Conservation (phyloP, 2,113 vertebrate genomes). For the Platycercus adscitus region DNA sequence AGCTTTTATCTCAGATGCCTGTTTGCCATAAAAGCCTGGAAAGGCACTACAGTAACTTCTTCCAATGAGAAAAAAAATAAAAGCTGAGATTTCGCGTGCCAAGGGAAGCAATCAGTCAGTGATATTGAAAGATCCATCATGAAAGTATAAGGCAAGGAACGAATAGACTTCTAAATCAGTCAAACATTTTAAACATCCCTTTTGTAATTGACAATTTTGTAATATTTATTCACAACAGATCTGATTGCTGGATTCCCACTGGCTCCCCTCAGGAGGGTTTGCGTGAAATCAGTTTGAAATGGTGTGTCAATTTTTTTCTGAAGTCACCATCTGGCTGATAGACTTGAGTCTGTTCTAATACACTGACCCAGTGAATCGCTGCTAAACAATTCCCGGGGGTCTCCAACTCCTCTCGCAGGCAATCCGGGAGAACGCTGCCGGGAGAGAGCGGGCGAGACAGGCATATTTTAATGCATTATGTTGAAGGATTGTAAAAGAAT, state of each 20-base stretch:
- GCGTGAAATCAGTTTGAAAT: conserved; percentile 99
- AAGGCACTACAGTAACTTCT: not conserved
- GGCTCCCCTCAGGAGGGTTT: conserved; percentile 88
- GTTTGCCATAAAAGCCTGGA: conserved; percentile 11
- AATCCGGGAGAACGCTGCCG: conserved; percentile 51
- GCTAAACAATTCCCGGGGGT: conserved; percentile 88
- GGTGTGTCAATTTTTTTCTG: conserved; percentile 95
- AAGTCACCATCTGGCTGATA: conserved; percentile 97
- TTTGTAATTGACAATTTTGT: conserved; percentile 99
- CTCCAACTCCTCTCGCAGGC: conserved; percentile 45
- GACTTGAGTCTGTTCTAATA: conserved; percentile 87
- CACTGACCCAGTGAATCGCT: conserved; percentile 83
- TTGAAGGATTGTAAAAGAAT: conserved; percentile 65
- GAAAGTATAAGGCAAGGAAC: conserved; percentile 35
- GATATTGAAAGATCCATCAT: conserved; percentile 49
- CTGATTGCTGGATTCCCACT: conserved; percentile 85
- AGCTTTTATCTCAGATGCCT: conserved; percentile 43
- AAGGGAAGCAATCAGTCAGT: conserved; percentile 34
- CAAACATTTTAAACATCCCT: conserved; percentile 92
- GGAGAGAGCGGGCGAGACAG: not conserved
- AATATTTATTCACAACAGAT: conserved; percentile 98
- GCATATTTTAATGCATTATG: conserved; percentile 38
- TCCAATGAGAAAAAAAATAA: not conserved
- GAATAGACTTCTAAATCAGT: conserved; percentile 78
- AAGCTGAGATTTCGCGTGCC: conserved; percentile 8